Evolutionary conservation across 2,797 vertebrate species (phyloP), one percentile per base, ranked within the genome.

Genomic region (Diplodus sargus): DNA sequence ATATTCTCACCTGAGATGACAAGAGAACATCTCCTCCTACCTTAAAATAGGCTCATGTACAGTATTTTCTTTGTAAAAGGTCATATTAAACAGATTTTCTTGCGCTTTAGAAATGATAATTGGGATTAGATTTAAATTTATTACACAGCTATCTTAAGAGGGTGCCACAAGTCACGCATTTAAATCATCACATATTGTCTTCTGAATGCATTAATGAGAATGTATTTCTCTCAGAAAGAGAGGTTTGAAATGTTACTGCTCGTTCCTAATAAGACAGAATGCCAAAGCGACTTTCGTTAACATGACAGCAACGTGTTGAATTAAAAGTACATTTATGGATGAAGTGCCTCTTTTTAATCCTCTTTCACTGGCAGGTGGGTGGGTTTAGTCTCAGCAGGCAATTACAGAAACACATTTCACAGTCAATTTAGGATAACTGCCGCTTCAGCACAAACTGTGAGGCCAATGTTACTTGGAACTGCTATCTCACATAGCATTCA

Each of bases 361-460:
- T 65, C 45, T 18, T 52, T 64, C 45, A 74, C 45, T 57, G 20
- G 45, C 43, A 74, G 58, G 70, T 63, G 43, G 51, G 25, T 25
- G 17, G 14, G 11, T 81, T 65, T 59, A 64, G 13, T 23, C 34
- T 66, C 18, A 22, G 23, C 7, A 28, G 28, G 60, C n/a, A 65
- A 65, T 64, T 57, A 28, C 23, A 72, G 30, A 61, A 65, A 76
- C 17, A 4, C 42, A 28, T 67, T 69, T 82, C 42, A 53, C 43
- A 67, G 49, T 63, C 57, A 77, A 67, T 68, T 68, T 45, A 45
- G 43, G 43, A 58, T 39, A 59, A 75, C 59, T 18, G 51, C 28
- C 23, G 23, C 61, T n/a, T 60, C 13, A 52, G n/a, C 13, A 63
- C 51, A 76, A 25, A 62, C 39, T 23, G 39, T 25, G 11, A 48